Conservation (phyloP, 2,888 invertebrate genomes). For the Blera fallax region DNA sequence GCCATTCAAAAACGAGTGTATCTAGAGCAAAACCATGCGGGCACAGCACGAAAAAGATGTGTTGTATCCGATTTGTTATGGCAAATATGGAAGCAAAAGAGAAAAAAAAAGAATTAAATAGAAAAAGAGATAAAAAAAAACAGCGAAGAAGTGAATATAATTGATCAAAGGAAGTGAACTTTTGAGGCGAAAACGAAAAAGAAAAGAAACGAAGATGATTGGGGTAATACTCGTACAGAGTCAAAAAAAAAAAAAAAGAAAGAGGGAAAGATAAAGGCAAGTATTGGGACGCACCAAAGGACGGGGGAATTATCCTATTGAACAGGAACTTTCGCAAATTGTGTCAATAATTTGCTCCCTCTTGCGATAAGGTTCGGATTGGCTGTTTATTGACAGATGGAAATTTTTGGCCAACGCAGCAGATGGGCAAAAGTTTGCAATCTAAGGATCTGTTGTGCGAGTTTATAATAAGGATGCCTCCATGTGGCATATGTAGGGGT, state of each 20-base stretch:
- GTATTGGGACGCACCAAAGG: not conserved
- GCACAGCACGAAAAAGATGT: not conserved
- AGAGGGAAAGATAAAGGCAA: too few relatives aligned
- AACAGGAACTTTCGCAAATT: constrained; percentile 59
- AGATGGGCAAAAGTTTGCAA: not conserved
- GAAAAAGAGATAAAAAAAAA: not conserved
- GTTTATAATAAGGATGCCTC: not conserved
- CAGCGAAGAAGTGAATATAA: constrained; percentile 49
- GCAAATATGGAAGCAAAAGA: constrained; percentile 6
- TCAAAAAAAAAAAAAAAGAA: not conserved
- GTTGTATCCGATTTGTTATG: constrained; percentile 51
- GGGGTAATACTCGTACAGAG: constrained; percentile 24
- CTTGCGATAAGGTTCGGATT: not conserved
- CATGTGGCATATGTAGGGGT: not conserved
- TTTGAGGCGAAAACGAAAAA: constrained; percentile 36
- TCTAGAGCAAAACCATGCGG: constrained; percentile 21
- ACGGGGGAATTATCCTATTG: constrained; percentile 44
- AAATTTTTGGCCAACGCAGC: not conserved
- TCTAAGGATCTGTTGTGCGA: not conserved
- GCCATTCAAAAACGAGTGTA: constrained; percentile 46
- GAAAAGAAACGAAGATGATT: constrained; percentile 41
- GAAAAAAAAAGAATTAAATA: constrained; percentile 13
- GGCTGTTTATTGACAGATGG: constrained; percentile 28
- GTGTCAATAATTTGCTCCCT: constrained; percentile 46
- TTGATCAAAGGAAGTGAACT: constrained; percentile 71